A percentile compares a stretch with the other conserved stretches of the same genome.
Evolutionary conservation across 2,888 invertebrate species (phyloP).

Genomic region (Mesochorus sp.): DNA sequence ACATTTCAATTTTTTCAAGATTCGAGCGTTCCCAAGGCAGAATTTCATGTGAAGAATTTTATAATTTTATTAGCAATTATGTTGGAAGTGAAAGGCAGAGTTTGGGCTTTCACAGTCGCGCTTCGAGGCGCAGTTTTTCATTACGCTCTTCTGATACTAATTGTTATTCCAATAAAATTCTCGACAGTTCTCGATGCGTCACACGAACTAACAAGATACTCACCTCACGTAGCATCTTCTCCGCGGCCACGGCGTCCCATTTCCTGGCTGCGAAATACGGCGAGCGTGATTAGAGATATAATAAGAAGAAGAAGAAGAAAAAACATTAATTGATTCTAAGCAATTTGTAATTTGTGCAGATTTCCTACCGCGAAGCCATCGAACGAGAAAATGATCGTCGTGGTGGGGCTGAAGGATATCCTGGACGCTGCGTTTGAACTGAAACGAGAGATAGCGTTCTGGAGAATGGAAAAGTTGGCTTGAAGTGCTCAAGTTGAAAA

Average conservation of each 20-base stretch:
- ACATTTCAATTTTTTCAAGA: no score
- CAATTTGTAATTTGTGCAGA: not conserved
- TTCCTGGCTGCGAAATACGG: constrained; percentile 87
- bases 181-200: not conserved
- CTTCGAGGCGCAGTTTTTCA: constrained; percentile 27
- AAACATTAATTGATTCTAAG: not conserved
- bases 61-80: not conserved
- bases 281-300: not conserved
- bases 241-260: constrained; percentile 93
- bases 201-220: no score
- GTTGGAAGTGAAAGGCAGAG: constrained; percentile 31
- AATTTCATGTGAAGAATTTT: not conserved
- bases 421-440: constrained; percentile 89
- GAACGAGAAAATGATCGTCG: constrained; percentile 90
- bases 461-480: not conserved
- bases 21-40: no score
- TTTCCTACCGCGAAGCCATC: constrained; percentile 90
- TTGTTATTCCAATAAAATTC: constrained; percentile 7
- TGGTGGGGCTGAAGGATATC: constrained; percentile 88
- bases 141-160: not conserved
- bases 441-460: constrained; percentile 80
- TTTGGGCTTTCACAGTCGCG: constrained; percentile 45
- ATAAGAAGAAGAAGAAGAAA: constrained; percentile 14
- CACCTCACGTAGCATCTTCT: constrained; percentile 95
- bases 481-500: no score